Evolutionary conservation across 2,113 vertebrate genomes (phyloP).

Genomic region (Sylvilagus bachmani): DNA sequence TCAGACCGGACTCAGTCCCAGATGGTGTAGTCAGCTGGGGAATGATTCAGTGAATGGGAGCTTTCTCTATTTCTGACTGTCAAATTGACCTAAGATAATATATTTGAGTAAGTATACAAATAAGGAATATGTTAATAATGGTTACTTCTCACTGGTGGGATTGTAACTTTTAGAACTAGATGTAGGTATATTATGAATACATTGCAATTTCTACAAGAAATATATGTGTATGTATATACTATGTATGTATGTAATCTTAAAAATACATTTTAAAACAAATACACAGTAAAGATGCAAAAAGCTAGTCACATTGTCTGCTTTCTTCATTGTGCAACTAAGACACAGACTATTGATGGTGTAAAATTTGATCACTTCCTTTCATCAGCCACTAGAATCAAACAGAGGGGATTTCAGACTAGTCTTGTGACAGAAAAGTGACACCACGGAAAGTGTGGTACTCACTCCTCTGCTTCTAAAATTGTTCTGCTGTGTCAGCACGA

Average conservation of each 20-base stretch:
- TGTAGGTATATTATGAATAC: not conserved
- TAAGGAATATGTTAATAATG: not conserved
- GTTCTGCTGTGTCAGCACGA: not conserved
- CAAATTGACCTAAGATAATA: not conserved
- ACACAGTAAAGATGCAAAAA: not conserved
- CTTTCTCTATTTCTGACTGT: not conserved
- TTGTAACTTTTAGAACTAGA: not conserved
- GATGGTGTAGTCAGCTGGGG: too few relatives aligned
- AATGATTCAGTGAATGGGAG: too few relatives aligned
- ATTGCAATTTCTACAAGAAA: not conserved
- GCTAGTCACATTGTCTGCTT: not conserved
- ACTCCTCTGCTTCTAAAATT: not conserved
- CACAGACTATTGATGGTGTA: not conserved
- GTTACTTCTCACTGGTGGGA: not conserved
- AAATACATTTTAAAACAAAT: not conserved
- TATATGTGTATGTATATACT: not conserved
- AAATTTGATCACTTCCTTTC: constrained; percentile 9
- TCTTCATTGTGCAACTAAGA: not conserved
- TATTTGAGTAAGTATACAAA: not conserved
- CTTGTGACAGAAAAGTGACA: not conserved
- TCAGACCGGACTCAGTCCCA: too few relatives aligned
- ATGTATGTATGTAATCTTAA: not conserved
- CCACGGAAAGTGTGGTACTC: not conserved
- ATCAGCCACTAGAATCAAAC: not conserved
- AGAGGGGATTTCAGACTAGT: not conserved